These are phyloP conservation scores for Charaxes varanes DNA, from an alignment of 1,140 invertebrate species.

Conservation along the genomic window DNA sequence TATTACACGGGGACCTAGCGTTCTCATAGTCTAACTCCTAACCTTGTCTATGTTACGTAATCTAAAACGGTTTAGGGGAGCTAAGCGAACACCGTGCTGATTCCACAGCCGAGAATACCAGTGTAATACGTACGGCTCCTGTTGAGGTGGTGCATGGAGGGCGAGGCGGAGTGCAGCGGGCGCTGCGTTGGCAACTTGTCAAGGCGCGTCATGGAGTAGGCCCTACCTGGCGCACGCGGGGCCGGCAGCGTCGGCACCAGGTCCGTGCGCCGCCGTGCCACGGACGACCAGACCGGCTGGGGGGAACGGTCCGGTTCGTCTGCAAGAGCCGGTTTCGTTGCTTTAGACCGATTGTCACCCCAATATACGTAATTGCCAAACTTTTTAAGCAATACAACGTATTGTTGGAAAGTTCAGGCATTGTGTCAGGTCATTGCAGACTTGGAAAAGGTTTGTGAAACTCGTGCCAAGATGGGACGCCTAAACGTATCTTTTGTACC, in stretches of 20 bases:
- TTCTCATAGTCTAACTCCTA: no score
- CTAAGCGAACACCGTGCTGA: constrained; percentile 5
- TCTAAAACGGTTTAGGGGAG: no score
- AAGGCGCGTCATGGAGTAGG: constrained; percentile 92
- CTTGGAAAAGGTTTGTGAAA: no score
- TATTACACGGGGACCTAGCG: no score
- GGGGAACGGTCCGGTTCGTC: constrained; percentile 74
- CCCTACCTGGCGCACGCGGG: constrained; percentile 86
- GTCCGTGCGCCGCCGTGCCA: constrained; percentile 90
- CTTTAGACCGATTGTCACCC: not conserved
- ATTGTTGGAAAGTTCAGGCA: no score
- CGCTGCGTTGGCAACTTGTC: constrained; percentile 84
- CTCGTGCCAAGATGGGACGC: no score
- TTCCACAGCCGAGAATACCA: not conserved
- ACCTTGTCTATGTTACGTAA: no score
- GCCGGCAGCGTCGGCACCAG: constrained; percentile 91
- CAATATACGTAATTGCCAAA: not conserved
- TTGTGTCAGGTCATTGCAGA: no score
- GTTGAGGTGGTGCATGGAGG: constrained; percentile 53
- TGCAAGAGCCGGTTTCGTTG: constrained; percentile 19
- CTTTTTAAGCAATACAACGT: no score
- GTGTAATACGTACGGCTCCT: constrained; percentile 47
- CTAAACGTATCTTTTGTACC: no score
- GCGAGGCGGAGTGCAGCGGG: constrained; percentile 62
- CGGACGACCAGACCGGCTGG: constrained; percentile 77